Percentiles rank a stretch among this genome's conserved stretches.
phyloP scores from a whole-genome alignment of 2,888 invertebrate species.

The Syritta pipiens region DNA sequence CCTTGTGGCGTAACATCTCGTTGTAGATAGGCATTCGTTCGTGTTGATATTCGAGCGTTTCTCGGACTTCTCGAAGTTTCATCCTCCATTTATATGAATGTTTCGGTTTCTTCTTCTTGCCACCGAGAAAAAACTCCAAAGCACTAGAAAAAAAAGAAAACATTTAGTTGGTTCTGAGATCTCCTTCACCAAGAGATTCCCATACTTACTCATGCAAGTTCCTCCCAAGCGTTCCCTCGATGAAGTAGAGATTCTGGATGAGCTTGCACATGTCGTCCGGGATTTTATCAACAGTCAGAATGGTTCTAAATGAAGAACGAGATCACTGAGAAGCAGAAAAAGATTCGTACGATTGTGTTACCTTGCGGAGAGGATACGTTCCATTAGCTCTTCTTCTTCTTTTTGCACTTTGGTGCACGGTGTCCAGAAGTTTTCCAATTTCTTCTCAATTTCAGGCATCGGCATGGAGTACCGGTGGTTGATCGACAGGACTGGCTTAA shows the following conservation, averaged over 20 bases:
- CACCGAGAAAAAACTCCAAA: background rate
- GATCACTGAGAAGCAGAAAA: background rate
- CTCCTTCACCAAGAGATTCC: too few species aligned
- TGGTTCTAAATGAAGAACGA: background rate
- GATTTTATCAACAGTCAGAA: conserved; percentile 1
- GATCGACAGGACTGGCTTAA: conserved; percentile 18
- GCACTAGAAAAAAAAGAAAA: conserved; percentile 6
- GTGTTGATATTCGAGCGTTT: background rate
- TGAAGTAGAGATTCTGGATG: background rate
- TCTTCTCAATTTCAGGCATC: background rate
- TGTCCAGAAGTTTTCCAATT: background rate
- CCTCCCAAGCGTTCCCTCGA: background rate
- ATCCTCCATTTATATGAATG: conserved; percentile 10
- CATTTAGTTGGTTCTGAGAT: too few species aligned
- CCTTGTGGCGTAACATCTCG: conserved; percentile 2
- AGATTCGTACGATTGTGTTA: background rate
- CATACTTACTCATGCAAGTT: conserved; percentile 6
- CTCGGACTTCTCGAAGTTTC: background rate
- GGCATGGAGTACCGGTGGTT: conserved; percentile 27
- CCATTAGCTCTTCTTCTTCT: background rate
- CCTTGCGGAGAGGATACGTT: conserved; percentile 30
- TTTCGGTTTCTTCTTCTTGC: background rate
- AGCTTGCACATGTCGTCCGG: background rate
- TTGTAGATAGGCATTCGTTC: background rate
- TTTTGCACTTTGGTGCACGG: background rate